phyloP scores from a whole-genome alignment of 2,888 invertebrate genomes.

The Metopia argyrocephala region DNA sequence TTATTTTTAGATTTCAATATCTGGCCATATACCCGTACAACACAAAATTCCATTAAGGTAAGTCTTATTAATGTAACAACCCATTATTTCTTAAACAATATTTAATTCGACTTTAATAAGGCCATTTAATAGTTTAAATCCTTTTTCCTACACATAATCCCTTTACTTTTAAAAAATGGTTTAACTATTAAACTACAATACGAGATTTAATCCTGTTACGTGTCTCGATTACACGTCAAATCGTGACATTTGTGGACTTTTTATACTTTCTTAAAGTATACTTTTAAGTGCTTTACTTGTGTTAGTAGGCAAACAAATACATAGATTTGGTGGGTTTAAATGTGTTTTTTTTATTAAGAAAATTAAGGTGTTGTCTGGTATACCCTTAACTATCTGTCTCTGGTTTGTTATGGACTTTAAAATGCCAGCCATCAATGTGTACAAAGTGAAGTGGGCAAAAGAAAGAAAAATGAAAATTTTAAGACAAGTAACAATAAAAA shows the following conservation, averaged over 20 bases:
- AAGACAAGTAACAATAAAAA: constrained; percentile 13
- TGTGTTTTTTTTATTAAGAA: constrained; percentile 7
- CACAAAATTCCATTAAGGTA: not conserved
- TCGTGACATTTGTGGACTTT: constrained; percentile 25
- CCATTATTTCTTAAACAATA: not conserved
- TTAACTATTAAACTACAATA: constrained; percentile 51
- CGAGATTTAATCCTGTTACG: constrained; percentile 53
- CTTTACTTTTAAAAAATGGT: constrained; percentile 10
- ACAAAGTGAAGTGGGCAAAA: constrained; percentile 26
- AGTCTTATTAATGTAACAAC: not conserved
- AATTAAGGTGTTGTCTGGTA: not conserved
- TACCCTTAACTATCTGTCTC: constrained; percentile 2
- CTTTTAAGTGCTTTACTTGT: not conserved
- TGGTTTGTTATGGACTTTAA: constrained; percentile 19
- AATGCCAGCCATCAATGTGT: constrained; percentile 26
- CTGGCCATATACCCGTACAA: too few species aligned
- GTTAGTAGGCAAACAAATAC: constrained; percentile 38
- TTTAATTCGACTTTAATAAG: constrained; percentile 15
- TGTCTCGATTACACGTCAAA: constrained; percentile 56
- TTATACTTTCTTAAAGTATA: not conserved
- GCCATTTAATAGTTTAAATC: constrained; percentile 6
- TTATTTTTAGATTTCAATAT: not conserved
- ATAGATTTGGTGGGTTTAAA: constrained; percentile 58
- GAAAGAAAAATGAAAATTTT: not conserved
- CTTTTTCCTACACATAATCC: constrained; percentile 16